Base-by-base conservation (phyloP, 2,797 vertebrate genomes). In the Hyperoplus lanceolatus region DNA sequence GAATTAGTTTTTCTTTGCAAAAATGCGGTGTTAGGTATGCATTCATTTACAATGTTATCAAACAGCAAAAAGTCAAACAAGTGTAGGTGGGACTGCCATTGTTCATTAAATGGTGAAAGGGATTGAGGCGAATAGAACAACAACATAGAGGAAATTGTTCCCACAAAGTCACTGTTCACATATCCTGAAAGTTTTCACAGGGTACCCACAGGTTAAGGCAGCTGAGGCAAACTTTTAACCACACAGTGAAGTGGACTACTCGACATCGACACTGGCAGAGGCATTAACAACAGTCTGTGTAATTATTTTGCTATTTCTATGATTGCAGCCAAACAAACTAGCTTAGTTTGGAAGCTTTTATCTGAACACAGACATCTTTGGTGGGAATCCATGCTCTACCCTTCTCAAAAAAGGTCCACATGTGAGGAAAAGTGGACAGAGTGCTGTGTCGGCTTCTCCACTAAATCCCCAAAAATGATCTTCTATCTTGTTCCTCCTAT, bases 1-100 rank as follows among this genome's bases (percentile, higher is more conserved):
- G 81, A 87, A 89, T 84, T 2, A 70, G 59, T 73, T 77, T 58
- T 67, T 77, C 67, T 58, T 39, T 73, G 58, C 7, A 50, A 73
- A 86, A 86, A 80, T 39, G 0, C 78, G 59, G 50, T 15, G 8
- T 82, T 78, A 79, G 21, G 53, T 42, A 60, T 21, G 56, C 18
- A 75, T 68, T 60, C 59, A 77, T 80, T 83, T 58, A 73, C 50
- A 66, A 73, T 57, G 60, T 65, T 61, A 59, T 77, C 46, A 39
- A 57, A 70, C 57, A 48, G 66, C 46, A 70, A 10, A 64, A 68
- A 58, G 60, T 58, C 12, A 57, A 1, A 53, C 15, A 39, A 16
- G 51, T 45, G 18, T 14, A 60, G 14, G 60, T 6, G 16, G 9
- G 36, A 1, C 6, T 51, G 73, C 29, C 29, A 12, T 42, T 6